Evolutionary conservation across 2,888 invertebrate genomes (phyloP), one percentile per base, ranked within the genome.

Genomic region (Aphrophora alni): DNA sequence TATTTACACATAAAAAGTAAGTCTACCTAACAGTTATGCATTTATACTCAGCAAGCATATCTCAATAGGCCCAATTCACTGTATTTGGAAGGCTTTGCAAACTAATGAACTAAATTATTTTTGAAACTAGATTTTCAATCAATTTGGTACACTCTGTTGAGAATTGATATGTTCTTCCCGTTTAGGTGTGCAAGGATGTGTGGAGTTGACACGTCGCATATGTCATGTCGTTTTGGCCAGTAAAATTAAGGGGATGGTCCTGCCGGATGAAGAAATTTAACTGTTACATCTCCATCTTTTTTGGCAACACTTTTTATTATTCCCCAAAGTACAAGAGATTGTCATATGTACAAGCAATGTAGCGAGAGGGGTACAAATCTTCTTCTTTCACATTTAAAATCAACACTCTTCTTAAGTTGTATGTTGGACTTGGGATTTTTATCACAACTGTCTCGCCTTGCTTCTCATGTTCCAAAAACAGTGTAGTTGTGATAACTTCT

Each of bases 231-330:
- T 75, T 75, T 75, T 75, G 75, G 59, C 75, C 75, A 75, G 75
- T 75, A 75, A 75, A 75, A 75, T 25, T 51, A 75, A 51, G 75
- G 51, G 75, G 59, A 75, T 75, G 59, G 44, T 75, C 59, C 75
- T 51, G 75, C 59, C 7, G 27, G 75, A n/a, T 75, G 75, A 75
- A 59, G 51, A 26, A 75, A 44, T 10, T 4, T 75, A 27, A 75
- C 75, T 75, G 38, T 38, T 38, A 38, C 38, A 75, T 75, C 27
- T 51, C 75, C 75, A 75, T 75, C 75, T 75, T 75, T 59, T 75
- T 51, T 75, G 75, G 44, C n/a, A 75, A 75, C 44, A 75, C 38
- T 38, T 38, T 38, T 75, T 38, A 75, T 75, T 21, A 38, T 75
- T 38, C 10, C 10, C 75, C 25, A 38, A 75, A 75, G 44, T 75